Conservation (phyloP, 2,797 vertebrate genomes). For the Epinephelus malabaricus region DNA sequence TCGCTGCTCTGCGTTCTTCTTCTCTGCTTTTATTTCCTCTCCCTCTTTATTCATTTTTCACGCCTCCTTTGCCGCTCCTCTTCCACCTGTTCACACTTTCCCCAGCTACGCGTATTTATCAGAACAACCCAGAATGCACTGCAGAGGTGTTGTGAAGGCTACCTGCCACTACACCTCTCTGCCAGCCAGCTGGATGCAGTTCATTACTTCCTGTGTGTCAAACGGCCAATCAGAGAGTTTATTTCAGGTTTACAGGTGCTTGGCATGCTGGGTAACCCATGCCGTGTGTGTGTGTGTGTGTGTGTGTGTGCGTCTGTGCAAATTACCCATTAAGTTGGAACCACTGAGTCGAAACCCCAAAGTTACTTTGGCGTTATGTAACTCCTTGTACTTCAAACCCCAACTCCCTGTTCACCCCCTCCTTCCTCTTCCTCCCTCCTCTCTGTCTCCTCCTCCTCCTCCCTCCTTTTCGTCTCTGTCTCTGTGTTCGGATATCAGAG, state of each 20-base stretch:
- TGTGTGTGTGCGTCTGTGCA: neutral
- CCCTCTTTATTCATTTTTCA: neutral
- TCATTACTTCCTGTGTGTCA: slow-evolving; percentile 49
- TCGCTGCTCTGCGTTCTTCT: too few relatives aligned
- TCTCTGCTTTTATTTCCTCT: neutral
- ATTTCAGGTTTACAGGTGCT: slow-evolving; percentile 18
- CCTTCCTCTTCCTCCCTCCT: too few relatives aligned
- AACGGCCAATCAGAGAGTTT: slow-evolving; percentile 47
- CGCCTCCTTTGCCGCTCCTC: slow-evolving; percentile 5
- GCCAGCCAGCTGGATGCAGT: slow-evolving; percentile 50
- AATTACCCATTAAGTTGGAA: slow-evolving; percentile 6
- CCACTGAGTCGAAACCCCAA: slow-evolving; percentile 29
- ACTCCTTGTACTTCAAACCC: slow-evolving; percentile 16
- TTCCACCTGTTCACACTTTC: slow-evolving; percentile 21
- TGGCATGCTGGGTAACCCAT: slow-evolving; percentile 21
- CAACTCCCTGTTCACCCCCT: neutral
- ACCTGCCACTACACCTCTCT: slow-evolving; percentile 30
- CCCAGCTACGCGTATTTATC: neutral
- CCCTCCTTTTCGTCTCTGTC: neutral
- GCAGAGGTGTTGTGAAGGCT: slow-evolving; percentile 50
- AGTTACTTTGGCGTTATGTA: slow-evolving; percentile 30
- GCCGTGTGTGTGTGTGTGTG: neutral
- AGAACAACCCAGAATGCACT: slow-evolving; percentile 34
- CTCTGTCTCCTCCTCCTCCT: neutral
- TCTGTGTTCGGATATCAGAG: too few relatives aligned